Percentiles rank a stretch among this genome's conserved stretches.
phyloP scores from a whole-genome alignment of 2,888 invertebrate species.

The Volucella inflata region DNA sequence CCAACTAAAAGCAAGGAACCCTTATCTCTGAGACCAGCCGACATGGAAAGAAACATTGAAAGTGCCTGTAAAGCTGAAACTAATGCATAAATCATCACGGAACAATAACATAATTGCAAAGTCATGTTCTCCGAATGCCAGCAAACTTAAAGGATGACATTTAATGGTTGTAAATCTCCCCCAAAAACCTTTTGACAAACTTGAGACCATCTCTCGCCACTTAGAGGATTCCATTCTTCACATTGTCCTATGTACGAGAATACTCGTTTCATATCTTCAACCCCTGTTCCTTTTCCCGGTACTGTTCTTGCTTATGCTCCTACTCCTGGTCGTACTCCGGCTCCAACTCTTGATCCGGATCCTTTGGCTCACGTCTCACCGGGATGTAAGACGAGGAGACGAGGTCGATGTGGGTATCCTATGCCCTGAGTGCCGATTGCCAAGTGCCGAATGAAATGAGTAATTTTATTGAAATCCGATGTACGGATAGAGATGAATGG shows the following conservation, averaged over 20 bases:
- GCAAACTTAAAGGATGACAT: conserved; percentile 73
- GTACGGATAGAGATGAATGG: conserved; percentile 49
- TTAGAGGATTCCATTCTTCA: conserved; percentile 56
- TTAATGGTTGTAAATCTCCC: conserved; percentile 73
- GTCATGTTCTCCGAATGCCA: conserved; percentile 71
- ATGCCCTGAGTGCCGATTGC: too few species aligned
- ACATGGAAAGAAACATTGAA: conserved; percentile 40
- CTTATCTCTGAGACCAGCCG: conserved; percentile 59
- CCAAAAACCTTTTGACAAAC: conserved; percentile 71
- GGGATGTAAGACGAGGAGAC: conserved; percentile 39
- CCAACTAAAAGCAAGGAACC: conserved; percentile 13
- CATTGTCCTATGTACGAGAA: conserved; percentile 12
- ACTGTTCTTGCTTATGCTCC: background rate
- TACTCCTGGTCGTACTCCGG: background rate
- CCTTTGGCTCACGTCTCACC: conserved; percentile 20
- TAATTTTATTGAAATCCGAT: conserved; percentile 69
- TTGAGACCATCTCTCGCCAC: conserved; percentile 66
- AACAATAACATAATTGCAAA: conserved; percentile 75
- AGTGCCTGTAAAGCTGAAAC: conserved; percentile 67
- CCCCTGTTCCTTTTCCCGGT: background rate
- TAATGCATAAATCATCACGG: conserved; percentile 74
- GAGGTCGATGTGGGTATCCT: conserved; percentile 19
- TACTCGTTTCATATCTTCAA: background rate
- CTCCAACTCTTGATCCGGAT: conserved; percentile 22
- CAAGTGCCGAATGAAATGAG: conserved; percentile 40